Conservation (phyloP, 2,888 invertebrate genomes). For the Hedychridium roseum region DNA sequence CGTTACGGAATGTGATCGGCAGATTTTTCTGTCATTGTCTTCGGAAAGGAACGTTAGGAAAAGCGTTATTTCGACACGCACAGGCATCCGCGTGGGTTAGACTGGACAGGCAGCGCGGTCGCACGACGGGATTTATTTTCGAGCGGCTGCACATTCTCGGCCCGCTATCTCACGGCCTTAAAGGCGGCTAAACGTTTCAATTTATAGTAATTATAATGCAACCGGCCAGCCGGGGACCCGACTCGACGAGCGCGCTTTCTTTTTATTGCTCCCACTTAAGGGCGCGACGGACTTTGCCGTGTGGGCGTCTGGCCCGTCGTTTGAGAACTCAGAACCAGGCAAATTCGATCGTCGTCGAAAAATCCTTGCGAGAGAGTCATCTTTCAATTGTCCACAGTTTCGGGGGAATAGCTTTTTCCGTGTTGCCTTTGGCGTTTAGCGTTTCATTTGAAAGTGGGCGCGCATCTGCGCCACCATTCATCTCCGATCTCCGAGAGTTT, state of each 20-base stretch:
- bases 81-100: no score
- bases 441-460: no score
- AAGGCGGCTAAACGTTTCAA: conserved; percentile 54
- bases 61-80: no score
- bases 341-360: conserved; percentile 33
- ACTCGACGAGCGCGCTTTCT: conserved; percentile 25
- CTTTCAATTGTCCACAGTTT: no score
- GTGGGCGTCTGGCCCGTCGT: conserved; percentile 37
- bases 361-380: no score
- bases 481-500: background rate
- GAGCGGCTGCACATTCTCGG: conserved; percentile 38
- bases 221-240: conserved; percentile 30
- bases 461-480: background rate
- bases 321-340: conserved; percentile 24
- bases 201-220: conserved; percentile 55
- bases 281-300: conserved; percentile 35
- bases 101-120: no score
- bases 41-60: no score
- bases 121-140: conserved; percentile 38
- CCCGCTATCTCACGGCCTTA: conserved; percentile 49
- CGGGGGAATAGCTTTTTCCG: no score
- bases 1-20: no score
- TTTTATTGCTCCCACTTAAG: conserved; percentile 44
- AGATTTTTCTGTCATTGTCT: no score
- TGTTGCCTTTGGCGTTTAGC: no score